Evolutionary conservation across 2,888 invertebrate species (phyloP).

Genomic region (Ichneumon xanthorius): DNA sequence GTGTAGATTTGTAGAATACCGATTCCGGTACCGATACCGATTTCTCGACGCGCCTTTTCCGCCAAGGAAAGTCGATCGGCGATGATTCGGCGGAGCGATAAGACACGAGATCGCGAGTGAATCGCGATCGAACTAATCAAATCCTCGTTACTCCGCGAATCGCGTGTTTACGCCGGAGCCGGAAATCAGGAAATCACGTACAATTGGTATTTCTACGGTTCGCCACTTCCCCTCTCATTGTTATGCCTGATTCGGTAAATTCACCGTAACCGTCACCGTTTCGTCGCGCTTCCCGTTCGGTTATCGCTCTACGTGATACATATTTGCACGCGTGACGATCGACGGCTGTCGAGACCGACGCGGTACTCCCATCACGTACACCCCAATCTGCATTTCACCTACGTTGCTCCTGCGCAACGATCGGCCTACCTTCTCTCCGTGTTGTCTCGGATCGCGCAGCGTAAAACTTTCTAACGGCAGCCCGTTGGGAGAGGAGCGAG

Average conservation of each 20-base stretch:
- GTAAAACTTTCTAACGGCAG: neutral
- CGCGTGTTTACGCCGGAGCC: too few species aligned
- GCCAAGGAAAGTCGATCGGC: constrained; percentile 26
- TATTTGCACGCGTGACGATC: constrained; percentile 32
- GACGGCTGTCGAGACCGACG: constrained; percentile 24
- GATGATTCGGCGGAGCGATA: constrained; percentile 32
- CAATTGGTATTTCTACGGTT: constrained; percentile 12
- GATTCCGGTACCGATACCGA: neutral
- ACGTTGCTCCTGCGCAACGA: neutral
- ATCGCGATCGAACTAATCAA: constrained; percentile 9
- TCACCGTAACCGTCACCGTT: constrained; percentile 50
- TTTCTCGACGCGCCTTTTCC: neutral
- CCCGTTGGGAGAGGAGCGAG: neutral
- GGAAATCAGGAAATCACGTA: constrained; percentile 38
- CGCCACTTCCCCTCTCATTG: constrained; percentile 52
- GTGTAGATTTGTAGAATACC: too few species aligned
- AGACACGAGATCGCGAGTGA: neutral
- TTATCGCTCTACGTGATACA: constrained; percentile 38
- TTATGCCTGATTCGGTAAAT: constrained; percentile 60
- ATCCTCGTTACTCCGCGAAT: neutral
- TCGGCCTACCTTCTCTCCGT: neutral
- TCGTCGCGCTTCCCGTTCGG: constrained; percentile 20
- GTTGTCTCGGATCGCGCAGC: neutral
- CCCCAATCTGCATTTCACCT: constrained; percentile 72
- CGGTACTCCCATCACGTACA: constrained; percentile 69